Conservation (phyloP, 92 coral and sea anemone species). For the Umimayanthus kanabou region DNA sequence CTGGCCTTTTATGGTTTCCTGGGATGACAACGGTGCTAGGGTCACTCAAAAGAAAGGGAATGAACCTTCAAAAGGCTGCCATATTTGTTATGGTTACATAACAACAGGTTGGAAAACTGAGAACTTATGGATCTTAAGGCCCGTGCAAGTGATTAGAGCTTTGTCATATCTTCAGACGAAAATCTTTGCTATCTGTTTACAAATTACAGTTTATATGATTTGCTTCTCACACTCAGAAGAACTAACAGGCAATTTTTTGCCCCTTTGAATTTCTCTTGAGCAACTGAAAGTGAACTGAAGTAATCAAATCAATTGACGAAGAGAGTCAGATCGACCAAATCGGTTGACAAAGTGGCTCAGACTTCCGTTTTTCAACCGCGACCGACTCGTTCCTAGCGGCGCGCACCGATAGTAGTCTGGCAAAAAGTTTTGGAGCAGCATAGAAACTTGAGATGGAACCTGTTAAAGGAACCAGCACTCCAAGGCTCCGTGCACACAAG, state of each 20-base stretch:
- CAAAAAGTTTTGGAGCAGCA: not conserved
- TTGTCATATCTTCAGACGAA: not conserved
- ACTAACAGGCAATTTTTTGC: not conserved
- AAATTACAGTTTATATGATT: not conserved
- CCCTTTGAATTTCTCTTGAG: not conserved
- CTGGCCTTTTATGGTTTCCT: not conserved
- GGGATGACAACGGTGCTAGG: not conserved
- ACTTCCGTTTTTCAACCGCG: not conserved
- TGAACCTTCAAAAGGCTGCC: not conserved
- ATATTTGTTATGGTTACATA: not conserved
- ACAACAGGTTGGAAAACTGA: not conserved
- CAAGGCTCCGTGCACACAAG: conserved; percentile 23
- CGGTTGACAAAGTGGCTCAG: not conserved
- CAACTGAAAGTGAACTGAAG: not conserved
- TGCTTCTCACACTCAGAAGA: not conserved
- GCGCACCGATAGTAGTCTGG: not conserved
- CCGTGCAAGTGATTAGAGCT: not conserved
- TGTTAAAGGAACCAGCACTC: not conserved
- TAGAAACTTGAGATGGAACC: conserved; percentile 1
- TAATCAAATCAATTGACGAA: not conserved
- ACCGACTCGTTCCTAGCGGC: conserved; percentile 4
- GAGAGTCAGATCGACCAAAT: not conserved
- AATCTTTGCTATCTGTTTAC: not conserved
- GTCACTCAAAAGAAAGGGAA: not conserved
- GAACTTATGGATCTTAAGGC: not conserved